Conservation (phyloP, 53 echinoderm and acorn worm genomes). For the Paracentrotus lividus region DNA sequence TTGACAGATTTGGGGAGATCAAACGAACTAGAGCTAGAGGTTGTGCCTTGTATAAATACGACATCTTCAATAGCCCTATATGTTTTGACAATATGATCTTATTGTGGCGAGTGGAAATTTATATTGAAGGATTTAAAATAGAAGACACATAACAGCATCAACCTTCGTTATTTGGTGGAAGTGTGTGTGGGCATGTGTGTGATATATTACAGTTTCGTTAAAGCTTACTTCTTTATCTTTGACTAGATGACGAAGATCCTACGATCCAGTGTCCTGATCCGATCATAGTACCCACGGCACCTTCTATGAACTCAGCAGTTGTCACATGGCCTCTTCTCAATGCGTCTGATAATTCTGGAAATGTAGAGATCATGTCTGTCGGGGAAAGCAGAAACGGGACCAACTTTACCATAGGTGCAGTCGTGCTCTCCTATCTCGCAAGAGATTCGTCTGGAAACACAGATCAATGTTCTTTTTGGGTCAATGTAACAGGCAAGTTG, state of each 20-base stretch:
- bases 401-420: constrained; percentile 26
- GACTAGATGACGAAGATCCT: constrained; percentile 3
- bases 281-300: neutral
- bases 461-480: constrained; percentile 1
- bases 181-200: too few species aligned
- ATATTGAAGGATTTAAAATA: too few species aligned
- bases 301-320: constrained; percentile 3
- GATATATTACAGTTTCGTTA: too few species aligned
- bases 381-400: constrained; percentile 30
- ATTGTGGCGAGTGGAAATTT: too few species aligned
- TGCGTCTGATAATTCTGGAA: constrained; percentile 13
- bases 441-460: constrained; percentile 46
- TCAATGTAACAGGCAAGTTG: constrained; percentile 9
- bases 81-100: too few species aligned
- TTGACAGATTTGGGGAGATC: too few species aligned
- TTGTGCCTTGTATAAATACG: too few species aligned
- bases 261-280: neutral
- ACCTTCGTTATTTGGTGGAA: too few species aligned
- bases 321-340: neutral
- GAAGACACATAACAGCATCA: too few species aligned
- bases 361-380: neutral
- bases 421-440: neutral
- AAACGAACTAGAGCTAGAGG: too few species aligned
- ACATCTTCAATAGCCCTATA: too few species aligned
- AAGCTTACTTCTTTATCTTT: neutral